Conservation (phyloP, 2,888 invertebrate species). For the Dasypogon diadema region DNA sequence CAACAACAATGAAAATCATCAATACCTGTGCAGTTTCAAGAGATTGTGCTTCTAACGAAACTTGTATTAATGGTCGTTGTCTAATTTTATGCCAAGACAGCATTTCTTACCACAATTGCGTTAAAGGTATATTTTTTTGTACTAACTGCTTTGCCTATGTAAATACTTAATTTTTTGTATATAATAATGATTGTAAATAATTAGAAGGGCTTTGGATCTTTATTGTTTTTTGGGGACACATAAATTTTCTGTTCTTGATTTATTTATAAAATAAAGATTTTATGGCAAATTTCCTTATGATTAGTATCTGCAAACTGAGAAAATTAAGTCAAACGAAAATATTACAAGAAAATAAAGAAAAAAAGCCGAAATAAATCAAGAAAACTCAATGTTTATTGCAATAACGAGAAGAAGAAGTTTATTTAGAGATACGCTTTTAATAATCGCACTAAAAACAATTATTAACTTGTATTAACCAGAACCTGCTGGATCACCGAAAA, state of each 20-base stretch:
- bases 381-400: too few relatives aligned
- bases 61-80: constrained; percentile 73
- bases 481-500: constrained; percentile 78
- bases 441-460: constrained; percentile 39
- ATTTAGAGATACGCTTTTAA: too few relatives aligned
- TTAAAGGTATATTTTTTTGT: constrained; percentile 64
- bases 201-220: constrained; percentile 19
- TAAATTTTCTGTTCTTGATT: too few relatives aligned
- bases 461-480: constrained; percentile 69
- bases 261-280: background rate
- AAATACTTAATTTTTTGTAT: constrained; percentile 31
- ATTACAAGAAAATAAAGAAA: too few relatives aligned
- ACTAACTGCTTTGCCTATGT: constrained; percentile 34
- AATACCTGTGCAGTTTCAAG: constrained; percentile 72
- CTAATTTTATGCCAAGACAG: constrained; percentile 61
- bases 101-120: constrained; percentile 61
- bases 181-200: constrained; percentile 31
- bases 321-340: too few relatives aligned
- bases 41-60: constrained; percentile 74
- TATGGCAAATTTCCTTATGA: too few relatives aligned
- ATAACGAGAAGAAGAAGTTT: too few relatives aligned
- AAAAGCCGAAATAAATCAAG: too few relatives aligned
- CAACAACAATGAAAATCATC: constrained; percentile 63
- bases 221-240: background rate
- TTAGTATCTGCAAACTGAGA: too few relatives aligned